Evolutionary conservation across 2,113 vertebrate genomes (phyloP).

Genomic region (Chloebia gouldiae): DNA sequence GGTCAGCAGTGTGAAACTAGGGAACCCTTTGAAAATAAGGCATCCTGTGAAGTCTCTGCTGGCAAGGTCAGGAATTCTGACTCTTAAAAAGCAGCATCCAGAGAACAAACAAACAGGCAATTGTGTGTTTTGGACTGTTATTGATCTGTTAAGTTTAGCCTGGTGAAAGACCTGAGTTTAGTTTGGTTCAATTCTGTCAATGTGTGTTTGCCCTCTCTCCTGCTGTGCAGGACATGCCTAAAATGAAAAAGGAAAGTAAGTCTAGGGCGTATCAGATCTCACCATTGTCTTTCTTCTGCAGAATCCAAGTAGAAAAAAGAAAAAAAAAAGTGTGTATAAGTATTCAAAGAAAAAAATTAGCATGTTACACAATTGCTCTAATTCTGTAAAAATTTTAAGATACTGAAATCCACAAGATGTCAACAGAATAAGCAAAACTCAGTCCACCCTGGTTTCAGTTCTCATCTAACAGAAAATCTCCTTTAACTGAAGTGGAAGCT

Average conservation of each 20-base stretch:
- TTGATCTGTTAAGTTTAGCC: constrained; percentile 9
- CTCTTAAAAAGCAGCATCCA: not conserved
- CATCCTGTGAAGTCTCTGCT: constrained; percentile 25
- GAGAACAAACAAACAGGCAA: constrained; percentile 17
- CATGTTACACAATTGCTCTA: not conserved
- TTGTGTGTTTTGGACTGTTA: not conserved
- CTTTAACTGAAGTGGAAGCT: not conserved
- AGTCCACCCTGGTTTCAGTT: not conserved
- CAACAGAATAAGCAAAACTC: not conserved
- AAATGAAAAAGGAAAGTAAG: not conserved
- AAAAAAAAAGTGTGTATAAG: not conserved
- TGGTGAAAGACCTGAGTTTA: not conserved
- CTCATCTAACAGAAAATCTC: not conserved
- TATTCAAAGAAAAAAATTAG: not conserved
- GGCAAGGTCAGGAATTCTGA: constrained; percentile 22
- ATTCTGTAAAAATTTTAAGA: not conserved
- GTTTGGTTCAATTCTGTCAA: not conserved
- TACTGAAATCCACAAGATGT: not conserved
- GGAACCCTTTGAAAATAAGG: not conserved
- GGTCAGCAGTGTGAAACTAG: not conserved
- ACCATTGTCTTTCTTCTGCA: not conserved
- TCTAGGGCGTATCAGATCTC: not conserved
- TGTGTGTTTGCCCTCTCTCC: not conserved
- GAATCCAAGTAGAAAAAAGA: not conserved
- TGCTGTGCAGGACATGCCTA: not conserved